Evolutionary conservation across 92 coral and sea anemone genomes (phyloP), one percentile per base, ranked within the genome.

Genomic region (Galaxea fascicularis): DNA sequence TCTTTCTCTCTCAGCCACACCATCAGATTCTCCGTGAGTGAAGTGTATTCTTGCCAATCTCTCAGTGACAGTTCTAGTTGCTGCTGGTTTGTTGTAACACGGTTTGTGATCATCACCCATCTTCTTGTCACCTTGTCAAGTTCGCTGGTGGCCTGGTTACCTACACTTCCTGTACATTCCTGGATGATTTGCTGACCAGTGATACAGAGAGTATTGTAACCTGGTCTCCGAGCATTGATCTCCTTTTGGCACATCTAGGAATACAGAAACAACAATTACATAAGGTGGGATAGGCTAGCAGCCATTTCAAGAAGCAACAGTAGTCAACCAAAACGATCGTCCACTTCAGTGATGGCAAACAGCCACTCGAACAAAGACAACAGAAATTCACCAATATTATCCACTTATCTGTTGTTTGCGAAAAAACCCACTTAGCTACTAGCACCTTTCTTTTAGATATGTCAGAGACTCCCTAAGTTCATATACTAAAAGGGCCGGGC

Each of bases 41-140:
- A 87, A 44, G 99, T 93, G 65, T 97, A 97, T 46, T 97, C 95
- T 71, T 97, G 99, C 99, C 99, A 97, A 64, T 97, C 98, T 85
- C 91, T 89, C 18, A 97, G 83, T 6, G 98, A 88, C 85, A 88
- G 65, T 78, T 97, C 99, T n/a, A 97, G 74, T 41, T 93, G 95
- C 62, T 92, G 95, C 64, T 97, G 98, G 87, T 95, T 97, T 56
- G 94, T 87, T 18, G 95, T 87, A 27, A 97, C 78, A n/a, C 90
- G 91, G 28, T 88, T 95, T 59, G 90, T 93, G 54, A 93, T 83
- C 81, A 87, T 73, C n/a, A 89, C 59, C 99, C 99, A 97, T 31
- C 93, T 90, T 64, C 84, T 79, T 49, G 87, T 89, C 74, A 93
- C 89, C 31, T 85, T 90, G 65, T 89, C 91, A 26, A 91, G 82